Percentiles rank a stretch among this genome's conserved stretches.
Conservation (phyloP, 2,888 invertebrate species). For the Plagodis pulveraria region DNA sequence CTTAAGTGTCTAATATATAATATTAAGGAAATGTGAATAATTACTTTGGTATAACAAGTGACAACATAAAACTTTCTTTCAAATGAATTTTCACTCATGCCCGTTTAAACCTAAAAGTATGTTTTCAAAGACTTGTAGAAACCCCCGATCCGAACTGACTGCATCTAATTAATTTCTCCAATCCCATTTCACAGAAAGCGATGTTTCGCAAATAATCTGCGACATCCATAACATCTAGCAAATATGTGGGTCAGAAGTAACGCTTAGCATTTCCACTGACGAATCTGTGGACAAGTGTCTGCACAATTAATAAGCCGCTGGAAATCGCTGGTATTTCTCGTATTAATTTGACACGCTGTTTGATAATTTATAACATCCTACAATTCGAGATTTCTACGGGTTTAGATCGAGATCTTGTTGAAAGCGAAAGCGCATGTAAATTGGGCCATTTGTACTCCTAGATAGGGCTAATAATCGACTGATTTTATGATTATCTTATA, state of each 20-base stretch:
- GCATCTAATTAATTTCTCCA: slow-evolving; percentile 34
- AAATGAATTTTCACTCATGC: too few relatives aligned
- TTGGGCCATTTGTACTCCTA: too few relatives aligned
- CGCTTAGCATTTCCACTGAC: slow-evolving; percentile 50
- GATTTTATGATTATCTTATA: too few relatives aligned
- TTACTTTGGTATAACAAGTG: too few relatives aligned
- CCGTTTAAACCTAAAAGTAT: neutral
- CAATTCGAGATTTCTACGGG: slow-evolving; percentile 54
- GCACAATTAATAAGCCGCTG: slow-evolving; percentile 78
- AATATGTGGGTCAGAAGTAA: slow-evolving; percentile 43
- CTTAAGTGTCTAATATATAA: too few relatives aligned
- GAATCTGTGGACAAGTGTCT: slow-evolving; percentile 75
- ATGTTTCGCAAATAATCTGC: slow-evolving; percentile 35
- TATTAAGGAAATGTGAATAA: too few relatives aligned
- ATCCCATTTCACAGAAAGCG: slow-evolving; percentile 33
- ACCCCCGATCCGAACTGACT: slow-evolving; percentile 5
- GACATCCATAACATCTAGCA: slow-evolving; percentile 31
- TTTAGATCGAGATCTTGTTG: slow-evolving; percentile 40
- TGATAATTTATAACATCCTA: slow-evolving; percentile 85
- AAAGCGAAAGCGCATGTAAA: slow-evolving; percentile 37
- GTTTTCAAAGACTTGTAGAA: slow-evolving; percentile 6
- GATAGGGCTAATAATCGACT: too few relatives aligned
- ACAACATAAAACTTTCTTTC: too few relatives aligned
- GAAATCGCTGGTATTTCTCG: slow-evolving; percentile 77
- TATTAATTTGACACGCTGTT: slow-evolving; percentile 84